These are phyloP conservation scores for Helicolenus hilgendorfi DNA, from an alignment of 2,797 vertebrate genomes.

Conservation along the genomic window DNA sequence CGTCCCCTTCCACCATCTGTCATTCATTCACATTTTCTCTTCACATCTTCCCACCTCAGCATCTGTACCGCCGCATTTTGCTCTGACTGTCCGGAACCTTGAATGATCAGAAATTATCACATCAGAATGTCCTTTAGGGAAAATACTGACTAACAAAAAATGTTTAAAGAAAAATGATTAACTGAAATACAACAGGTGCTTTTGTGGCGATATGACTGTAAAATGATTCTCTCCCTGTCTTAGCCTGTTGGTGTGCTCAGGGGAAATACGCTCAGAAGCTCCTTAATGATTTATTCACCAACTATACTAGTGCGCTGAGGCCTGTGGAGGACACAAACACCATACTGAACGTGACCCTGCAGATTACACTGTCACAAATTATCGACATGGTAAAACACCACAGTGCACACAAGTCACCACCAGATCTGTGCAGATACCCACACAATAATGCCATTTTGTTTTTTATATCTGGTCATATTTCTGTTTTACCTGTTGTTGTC, in stretches of 20 bases:
- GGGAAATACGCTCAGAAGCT: constrained; percentile 93
- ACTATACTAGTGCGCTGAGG: constrained; percentile 89
- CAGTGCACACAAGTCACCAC: neutral
- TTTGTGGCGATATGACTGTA: neutral
- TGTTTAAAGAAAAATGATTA: neutral
- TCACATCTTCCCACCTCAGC: neutral
- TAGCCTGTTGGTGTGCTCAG: constrained; percentile 90
- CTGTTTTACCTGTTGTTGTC: neutral
- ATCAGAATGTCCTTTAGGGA: neutral
- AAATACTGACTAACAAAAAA: neutral
- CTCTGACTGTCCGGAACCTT: neutral
- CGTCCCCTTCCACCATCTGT: constrained; percentile 69
- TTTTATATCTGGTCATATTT: neutral
- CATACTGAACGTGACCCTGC: constrained; percentile 94
- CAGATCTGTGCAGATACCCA: neutral
- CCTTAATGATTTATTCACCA: constrained; percentile 92
- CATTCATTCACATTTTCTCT: constrained; percentile 48
- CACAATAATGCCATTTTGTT: neutral
- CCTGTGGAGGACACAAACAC: constrained; percentile 94
- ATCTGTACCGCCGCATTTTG: neutral
- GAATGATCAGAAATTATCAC: neutral
- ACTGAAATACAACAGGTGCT: neutral
- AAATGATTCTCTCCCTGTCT: constrained; percentile 22
- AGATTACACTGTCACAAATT: constrained; percentile 95
- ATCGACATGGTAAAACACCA: constrained; percentile 94